Conservation (phyloP, 2,888 invertebrate species). For the Phrixothrix hirtus region DNA sequence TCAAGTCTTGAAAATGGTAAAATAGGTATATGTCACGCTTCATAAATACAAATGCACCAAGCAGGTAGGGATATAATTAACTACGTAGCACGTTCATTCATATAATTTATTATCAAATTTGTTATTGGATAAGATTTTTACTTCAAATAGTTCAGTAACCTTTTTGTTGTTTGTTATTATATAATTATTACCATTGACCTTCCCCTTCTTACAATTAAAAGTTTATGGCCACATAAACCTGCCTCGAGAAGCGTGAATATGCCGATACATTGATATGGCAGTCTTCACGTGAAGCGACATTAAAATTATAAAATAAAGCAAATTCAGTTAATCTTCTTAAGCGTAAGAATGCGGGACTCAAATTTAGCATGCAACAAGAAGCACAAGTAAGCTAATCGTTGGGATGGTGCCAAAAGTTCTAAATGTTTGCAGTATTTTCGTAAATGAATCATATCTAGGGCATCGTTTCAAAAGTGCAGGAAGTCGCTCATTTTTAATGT, state of each 20-base stretch:
- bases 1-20: background rate
- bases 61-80: constrained; percentile 24
- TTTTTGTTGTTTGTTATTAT: constrained; percentile 4
- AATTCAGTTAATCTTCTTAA: constrained; percentile 2
- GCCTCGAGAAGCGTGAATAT: background rate
- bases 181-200: constrained; percentile 6
- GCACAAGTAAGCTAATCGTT: constrained; percentile 11
- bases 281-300: background rate
- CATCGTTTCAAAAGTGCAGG: too few species aligned
- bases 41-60: constrained; percentile 24
- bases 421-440: constrained; percentile 30
- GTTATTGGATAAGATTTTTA: constrained; percentile 1
- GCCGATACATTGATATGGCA: background rate
- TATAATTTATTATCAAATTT: constrained; percentile 18
- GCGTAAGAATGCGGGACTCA: constrained; percentile 21
- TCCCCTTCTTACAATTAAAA: background rate
- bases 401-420: constrained; percentile 24
- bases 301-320: background rate
- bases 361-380: constrained; percentile 28
- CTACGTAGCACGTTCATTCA: constrained; percentile 18
- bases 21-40: constrained; percentile 18
- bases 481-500: too few species aligned
- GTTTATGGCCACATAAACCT: background rate
- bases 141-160: constrained; percentile 10
- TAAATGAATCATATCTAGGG: constrained; percentile 30